Evolutionary conservation across 2,113 vertebrate species (phyloP), one percentile per base, ranked within the genome.

Genomic region (Colossoma macropomum): DNA sequence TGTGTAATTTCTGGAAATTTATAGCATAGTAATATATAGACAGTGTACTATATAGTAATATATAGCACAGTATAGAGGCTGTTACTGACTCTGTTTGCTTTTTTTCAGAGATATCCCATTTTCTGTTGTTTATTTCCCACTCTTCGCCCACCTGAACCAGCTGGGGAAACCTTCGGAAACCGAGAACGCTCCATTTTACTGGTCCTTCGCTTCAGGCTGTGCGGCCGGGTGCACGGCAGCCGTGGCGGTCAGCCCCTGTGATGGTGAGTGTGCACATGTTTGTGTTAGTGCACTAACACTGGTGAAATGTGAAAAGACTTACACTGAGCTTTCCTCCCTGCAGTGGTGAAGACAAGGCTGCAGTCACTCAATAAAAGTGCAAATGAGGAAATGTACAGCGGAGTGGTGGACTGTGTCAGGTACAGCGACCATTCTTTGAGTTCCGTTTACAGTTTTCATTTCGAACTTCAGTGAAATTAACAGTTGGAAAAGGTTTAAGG

Each of bases 341-440:
- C 34, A 86, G 95, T 96, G 78, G 92, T 96, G 60, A 96, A 96
- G 86, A 96, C 95, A n/a, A 92, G 95, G 52, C 89, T 96, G 13
- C 95, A 96, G 80, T 96, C 93, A 0, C 89, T 96, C 52, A 93
- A 86, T 78, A 95, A 93, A 85, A 95, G 94, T 77, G 88, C 93
- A 30, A 94, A 94, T 28, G 95, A 96, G 82, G 95, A 96, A 85
- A 91, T 90, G 0, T 96, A 95, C 87, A 94, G 76, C 30, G 95
- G 95, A 9, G 93, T 96, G 50, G 85, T 93, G 77, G 95, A 96
- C 86, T 96, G 95, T 75, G 80, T 92, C 85, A 94, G 95, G 95
- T 96, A 88, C 9, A 27, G 68, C 65, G 59, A 68, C 28, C 10
- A 81, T 34, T 25, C n/a, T 4, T 16, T 25, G 34, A 41, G 13